Evolutionary conservation across 2,888 invertebrate genomes (phyloP).

Genomic region (Xestobium rufovillosum): DNA sequence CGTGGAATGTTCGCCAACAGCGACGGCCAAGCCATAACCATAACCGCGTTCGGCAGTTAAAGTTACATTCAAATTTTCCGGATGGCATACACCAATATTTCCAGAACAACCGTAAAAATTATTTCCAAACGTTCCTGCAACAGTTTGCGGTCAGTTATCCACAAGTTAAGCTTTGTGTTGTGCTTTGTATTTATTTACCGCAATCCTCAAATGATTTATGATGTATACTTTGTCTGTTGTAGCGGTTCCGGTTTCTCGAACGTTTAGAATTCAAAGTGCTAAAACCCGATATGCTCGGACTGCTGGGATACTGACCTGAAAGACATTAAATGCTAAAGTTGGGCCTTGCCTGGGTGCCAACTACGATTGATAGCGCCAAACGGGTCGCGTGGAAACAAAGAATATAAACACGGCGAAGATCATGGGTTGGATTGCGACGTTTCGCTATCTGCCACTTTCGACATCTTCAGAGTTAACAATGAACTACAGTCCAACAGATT

Average conservation of each 20-base stretch:
- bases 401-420: too few species aligned
- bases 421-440: too few species aligned
- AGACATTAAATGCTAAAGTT: too few species aligned
- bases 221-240: conserved; percentile 46
- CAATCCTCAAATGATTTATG: conserved; percentile 39
- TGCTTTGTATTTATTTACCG: conserved; percentile 26
- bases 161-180: too few species aligned
- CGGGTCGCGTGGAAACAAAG: too few species aligned
- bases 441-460: too few species aligned
- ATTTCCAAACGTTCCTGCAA: background rate
- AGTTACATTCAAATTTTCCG: conserved; percentile 49
- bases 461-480: too few species aligned
- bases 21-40: conserved; percentile 47
- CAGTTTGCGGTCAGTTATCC: too few species aligned
- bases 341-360: conserved; percentile 3
- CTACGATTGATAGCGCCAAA: too few species aligned
- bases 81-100: conserved; percentile 43
- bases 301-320: conserved; percentile 39
- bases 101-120: conserved; percentile 29
- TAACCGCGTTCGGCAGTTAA: conserved; percentile 46
- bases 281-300: conserved; percentile 49
- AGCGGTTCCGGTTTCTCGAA: conserved; percentile 39
- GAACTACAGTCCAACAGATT: too few species aligned
- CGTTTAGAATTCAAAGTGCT: conserved; percentile 51
- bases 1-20: conserved; percentile 42